Conservation (phyloP, 2,888 invertebrate species). For the Drosophila hamatofila region DNA sequence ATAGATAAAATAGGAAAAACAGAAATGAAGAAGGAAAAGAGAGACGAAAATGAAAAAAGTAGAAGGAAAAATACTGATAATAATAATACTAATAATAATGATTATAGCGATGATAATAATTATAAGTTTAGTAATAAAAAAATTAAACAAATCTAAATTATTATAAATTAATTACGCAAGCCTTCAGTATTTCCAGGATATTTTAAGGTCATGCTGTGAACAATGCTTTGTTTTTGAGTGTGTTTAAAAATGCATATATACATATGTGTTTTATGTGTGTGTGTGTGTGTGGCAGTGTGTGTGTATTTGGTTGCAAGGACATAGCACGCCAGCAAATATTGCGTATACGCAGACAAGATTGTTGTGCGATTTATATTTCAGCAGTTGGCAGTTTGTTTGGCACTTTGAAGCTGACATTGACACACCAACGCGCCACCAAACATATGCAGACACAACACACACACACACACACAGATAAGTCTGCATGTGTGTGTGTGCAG, state of each 20-base stretch:
- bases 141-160: no score
- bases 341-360: slow-evolving; percentile 59
- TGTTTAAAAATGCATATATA: background rate
- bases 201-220: background rate
- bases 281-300: background rate
- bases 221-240: background rate
- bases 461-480: background rate
- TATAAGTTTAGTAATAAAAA: no score
- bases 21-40: no score
- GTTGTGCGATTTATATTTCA: slow-evolving; percentile 54
- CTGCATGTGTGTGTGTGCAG: slow-evolving; percentile 1
- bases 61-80: no score
- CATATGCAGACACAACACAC: slow-evolving; percentile 7
- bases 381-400: slow-evolving; percentile 52
- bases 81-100: no score
- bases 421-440: slow-evolving; percentile 35
- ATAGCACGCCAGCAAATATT: slow-evolving; percentile 38
- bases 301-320: slow-evolving; percentile 29
- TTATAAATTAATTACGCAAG: background rate
- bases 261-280: background rate
- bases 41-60: no score
- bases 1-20: no score
- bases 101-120: no score
- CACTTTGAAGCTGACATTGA: slow-evolving; percentile 58
- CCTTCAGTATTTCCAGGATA: slow-evolving; percentile 3